Conservation (phyloP, 2,113 vertebrate genomes). For the Pollimyrus isidori region DNA sequence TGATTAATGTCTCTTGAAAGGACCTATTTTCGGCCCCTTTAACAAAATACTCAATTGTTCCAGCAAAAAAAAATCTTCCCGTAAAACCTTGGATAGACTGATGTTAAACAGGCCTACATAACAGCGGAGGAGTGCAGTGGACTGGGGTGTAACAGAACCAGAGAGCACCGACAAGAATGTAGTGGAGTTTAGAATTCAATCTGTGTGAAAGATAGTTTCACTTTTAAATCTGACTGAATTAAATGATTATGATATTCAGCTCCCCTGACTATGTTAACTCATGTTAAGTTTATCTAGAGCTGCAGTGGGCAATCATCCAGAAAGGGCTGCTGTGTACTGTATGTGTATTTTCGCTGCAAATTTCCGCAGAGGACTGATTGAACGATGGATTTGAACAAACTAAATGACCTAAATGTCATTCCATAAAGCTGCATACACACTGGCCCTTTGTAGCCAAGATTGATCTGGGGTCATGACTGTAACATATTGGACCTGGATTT, state of each 20-base stretch:
- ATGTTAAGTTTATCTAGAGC: background rate
- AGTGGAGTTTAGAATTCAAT: background rate
- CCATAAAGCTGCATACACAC: background rate
- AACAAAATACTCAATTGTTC: background rate
- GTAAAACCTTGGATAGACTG: background rate
- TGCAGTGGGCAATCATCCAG: background rate
- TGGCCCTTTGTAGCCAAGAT: background rate
- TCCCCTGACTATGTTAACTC: background rate
- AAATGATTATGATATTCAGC: background rate
- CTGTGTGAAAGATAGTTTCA: background rate
- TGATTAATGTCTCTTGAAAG: background rate
- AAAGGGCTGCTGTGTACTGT: background rate
- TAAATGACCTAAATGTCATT: background rate
- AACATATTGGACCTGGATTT: background rate
- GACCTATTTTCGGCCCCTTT: no score
- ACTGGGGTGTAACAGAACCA: background rate
- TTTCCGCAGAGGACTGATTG: background rate
- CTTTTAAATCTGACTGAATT: background rate
- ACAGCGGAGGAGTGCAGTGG: background rate
- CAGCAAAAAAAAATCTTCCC: background rate
- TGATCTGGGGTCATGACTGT: background rate
- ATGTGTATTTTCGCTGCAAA: background rate
- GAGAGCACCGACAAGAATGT: background rate
- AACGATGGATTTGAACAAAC: background rate
- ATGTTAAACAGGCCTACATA: background rate